Percentiles rank a stretch among this genome's conserved stretches.
These are phyloP conservation scores for Loripinus fragilis DNA, from an alignment of 2,888 invertebrate genomes.

Conservation along the genomic window DNA sequence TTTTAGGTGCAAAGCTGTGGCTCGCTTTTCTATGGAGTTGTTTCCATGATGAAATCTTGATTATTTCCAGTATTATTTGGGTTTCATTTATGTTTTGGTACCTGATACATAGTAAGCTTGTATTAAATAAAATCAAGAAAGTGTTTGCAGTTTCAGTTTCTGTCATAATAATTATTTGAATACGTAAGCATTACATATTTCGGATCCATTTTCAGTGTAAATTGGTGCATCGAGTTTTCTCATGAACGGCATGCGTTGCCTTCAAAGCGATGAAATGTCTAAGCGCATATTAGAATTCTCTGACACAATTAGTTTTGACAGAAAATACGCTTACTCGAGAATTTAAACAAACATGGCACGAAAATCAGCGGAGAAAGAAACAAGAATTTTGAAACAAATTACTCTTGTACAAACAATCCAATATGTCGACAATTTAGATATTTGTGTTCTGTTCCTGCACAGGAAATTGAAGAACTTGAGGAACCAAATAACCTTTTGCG, in stretches of 20 bases:
- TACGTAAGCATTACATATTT: conserved; percentile 28
- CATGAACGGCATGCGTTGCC: conserved; percentile 13
- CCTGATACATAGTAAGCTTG: not conserved
- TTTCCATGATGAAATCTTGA: too few relatives aligned
- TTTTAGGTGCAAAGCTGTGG: too few relatives aligned
- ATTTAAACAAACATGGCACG: conserved; percentile 11
- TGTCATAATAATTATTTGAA: conserved; percentile 20
- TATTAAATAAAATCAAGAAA: not conserved
- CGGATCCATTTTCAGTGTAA: conserved; percentile 36
- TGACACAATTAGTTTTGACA: conserved; percentile 20
- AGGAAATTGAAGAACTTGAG: not conserved
- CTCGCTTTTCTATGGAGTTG: too few relatives aligned
- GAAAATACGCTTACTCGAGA: not conserved
- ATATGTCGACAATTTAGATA: conserved; percentile 20
- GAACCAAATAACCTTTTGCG: too few relatives aligned
- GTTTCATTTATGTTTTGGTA: not conserved
- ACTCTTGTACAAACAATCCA: conserved; percentile 13
- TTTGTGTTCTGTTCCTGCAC: not conserved
- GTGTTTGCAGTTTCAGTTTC: conserved; percentile 20
- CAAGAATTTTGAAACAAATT: conserved; percentile 18
- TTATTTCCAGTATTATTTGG: too few relatives aligned
- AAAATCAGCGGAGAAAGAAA: not conserved
- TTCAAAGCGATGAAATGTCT: conserved; percentile 2
- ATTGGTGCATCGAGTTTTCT: conserved; percentile 33
- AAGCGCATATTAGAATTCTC: not conserved